phyloP scores from a whole-genome alignment of 2,797 vertebrate genomes.

The Lepus oiostolus region DNA sequence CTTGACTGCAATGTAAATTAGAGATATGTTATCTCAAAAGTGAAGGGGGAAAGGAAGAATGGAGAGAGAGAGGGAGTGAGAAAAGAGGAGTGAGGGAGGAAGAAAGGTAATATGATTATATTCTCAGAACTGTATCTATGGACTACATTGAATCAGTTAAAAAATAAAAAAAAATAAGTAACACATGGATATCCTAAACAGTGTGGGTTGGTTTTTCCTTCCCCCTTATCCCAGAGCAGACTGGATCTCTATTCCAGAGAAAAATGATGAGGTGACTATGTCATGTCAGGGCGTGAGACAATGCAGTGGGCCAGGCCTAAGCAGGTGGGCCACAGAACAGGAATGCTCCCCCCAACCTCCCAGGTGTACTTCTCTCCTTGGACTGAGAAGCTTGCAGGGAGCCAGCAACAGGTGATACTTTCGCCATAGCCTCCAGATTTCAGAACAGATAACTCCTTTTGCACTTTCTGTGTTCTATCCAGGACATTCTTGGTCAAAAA shows the following conservation, averaged over 20 bases:
- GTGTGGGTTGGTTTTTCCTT: neutral
- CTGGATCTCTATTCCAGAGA: neutral
- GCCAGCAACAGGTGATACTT: neutral
- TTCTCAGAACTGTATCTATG: no score
- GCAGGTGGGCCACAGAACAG: neutral
- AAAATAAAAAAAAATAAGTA: no score
- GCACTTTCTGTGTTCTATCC: neutral
- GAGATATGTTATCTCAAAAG: no score
- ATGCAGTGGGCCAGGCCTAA: rapidly evolving
- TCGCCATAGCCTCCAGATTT: neutral
- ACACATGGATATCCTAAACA: neutral
- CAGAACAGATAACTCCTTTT: neutral
- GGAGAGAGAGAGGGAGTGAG: no score
- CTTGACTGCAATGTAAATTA: no score
- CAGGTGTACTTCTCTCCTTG: no score
- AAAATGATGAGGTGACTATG: neutral
- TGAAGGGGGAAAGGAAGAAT: no score
- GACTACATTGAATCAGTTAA: no score
- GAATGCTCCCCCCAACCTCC: neutral
- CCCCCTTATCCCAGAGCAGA: neutral
- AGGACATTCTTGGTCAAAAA: neutral
- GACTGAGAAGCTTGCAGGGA: neutral
- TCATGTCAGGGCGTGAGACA: neutral
- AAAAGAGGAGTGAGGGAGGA: no score
- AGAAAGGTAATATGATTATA: no score